Conservation (phyloP, 1,140 invertebrate species). For the Drosophila malerkotliana region DNA sequence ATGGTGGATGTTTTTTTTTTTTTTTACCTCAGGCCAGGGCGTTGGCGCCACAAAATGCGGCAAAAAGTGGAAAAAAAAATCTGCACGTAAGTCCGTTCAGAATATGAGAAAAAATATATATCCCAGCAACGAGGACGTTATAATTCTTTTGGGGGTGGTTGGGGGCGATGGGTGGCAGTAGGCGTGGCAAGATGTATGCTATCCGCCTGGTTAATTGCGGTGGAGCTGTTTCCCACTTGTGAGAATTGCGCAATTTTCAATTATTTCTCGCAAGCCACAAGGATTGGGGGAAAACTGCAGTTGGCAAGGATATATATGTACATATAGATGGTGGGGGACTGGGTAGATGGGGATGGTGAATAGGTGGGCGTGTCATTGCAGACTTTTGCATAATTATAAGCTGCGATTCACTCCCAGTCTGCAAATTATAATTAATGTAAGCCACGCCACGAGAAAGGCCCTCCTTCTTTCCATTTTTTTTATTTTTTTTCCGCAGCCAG, state of each 20-base stretch:
- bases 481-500: slow-evolving; percentile 1
- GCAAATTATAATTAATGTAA: slow-evolving; percentile 71
- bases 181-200: slow-evolving; percentile 54
- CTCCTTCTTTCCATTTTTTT: background rate
- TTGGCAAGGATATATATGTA: background rate
- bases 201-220: slow-evolving; percentile 76
- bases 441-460: slow-evolving; percentile 19
- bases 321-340: background rate
- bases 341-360: background rate
- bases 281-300: slow-evolving; percentile 13
- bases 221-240: slow-evolving; percentile 76
- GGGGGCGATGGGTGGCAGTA: slow-evolving; percentile 23
- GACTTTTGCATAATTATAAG: slow-evolving; percentile 74
- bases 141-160: slow-evolving; percentile 36
- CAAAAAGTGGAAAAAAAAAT: slow-evolving; percentile 41
- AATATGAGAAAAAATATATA: slow-evolving; percentile 13
- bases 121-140: slow-evolving; percentile 10
- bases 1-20: slow-evolving; percentile 1
- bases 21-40: slow-evolving; percentile 62
- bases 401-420: slow-evolving; percentile 66
- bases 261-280: slow-evolving; percentile 63
- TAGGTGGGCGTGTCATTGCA: slow-evolving; percentile 45
- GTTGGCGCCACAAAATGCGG: slow-evolving; percentile 52
- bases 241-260: slow-evolving; percentile 81
- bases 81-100: slow-evolving; percentile 10